Conservation (phyloP, 2,888 invertebrate species). For the Lycocerus yunnanus region DNA sequence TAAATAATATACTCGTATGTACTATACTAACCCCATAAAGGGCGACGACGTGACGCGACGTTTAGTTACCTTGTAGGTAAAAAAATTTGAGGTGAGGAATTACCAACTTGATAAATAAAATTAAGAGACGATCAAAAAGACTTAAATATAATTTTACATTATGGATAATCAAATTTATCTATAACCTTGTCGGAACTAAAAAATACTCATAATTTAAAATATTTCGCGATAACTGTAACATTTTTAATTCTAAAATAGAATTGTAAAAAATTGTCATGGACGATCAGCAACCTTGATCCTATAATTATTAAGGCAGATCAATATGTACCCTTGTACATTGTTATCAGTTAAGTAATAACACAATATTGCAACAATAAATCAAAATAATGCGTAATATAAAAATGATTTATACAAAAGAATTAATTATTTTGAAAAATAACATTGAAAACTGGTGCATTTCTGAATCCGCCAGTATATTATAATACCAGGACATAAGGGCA, state of each 20-base stretch:
- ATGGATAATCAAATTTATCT: not conserved
- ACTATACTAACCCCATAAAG: too few species aligned
- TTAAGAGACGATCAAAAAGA: not conserved
- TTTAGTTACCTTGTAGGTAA: too few species aligned
- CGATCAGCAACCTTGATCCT: conserved; percentile 39
- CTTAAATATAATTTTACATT: not conserved
- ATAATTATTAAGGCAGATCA: conserved; percentile 28
- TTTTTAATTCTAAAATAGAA: not conserved
- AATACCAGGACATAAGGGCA: too few species aligned
- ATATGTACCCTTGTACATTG: conserved; percentile 15
- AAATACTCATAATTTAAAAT: not conserved
- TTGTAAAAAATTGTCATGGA: conserved; percentile 31
- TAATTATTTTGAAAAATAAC: too few species aligned
- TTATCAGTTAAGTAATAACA: conserved; percentile 16
- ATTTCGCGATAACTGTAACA: not conserved
- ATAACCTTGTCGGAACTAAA: not conserved
- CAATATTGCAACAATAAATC: not conserved
- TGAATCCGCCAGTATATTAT: too few species aligned
- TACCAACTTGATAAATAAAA: too few species aligned
- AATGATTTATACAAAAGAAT: not conserved
- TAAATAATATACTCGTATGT: too few species aligned
- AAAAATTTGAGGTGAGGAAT: too few species aligned
- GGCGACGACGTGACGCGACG: too few species aligned
- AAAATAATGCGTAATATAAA: not conserved
- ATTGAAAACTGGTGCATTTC: too few species aligned